Evolutionary conservation across 2,797 vertebrate species (phyloP), one percentile per base, ranked within the genome.

Genomic region (Schizopygopsis malacanthus): DNA sequence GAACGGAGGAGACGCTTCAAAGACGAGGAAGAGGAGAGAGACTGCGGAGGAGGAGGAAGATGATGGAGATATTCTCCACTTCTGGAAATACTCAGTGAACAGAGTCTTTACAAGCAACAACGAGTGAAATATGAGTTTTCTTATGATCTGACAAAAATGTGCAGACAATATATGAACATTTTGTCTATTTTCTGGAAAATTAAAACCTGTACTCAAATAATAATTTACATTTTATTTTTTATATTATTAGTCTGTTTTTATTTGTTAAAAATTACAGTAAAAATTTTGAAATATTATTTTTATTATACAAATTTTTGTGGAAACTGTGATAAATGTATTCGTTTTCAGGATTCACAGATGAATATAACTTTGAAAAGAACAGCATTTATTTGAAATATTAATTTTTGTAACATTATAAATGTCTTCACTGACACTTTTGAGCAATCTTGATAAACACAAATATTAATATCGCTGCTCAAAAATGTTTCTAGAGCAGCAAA

Each of bases 1-100:
- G 75, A 88, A 89, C 76, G 13, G 33, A 91, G 78, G 50, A 91
- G 76, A 70, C 88, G 89, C 76, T 88, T 91, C 71, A 85, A 89
- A 87, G 86, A 80, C 79, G 78, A 89, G 79, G 61, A 56, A 47
- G 78, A 80, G 61, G 78, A 45, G 86, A 81, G 10, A 85, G 82
- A 82, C 80, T 85, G 90, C 86, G n/a, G 81, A 25, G 65, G 80
- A 86, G 12, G 52, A 70, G 8, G 69, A 47, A 81, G 63, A 75
- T 67, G 20, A 75, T 56, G 20, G 61, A 82, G 69, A 71, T 72
- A 20, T 9, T 82, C 39, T 73, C 10, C 65, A 28, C 8, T 33
- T 75, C 25, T 75, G 28, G 25, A 69, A 11, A 54, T 12, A 13
- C 16, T 0, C 28, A 18, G 37, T 20, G 18, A 39, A 20, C 15